phyloP scores from a whole-genome alignment of 2,797 vertebrate species.

The Eidolon dupreanum region DNA sequence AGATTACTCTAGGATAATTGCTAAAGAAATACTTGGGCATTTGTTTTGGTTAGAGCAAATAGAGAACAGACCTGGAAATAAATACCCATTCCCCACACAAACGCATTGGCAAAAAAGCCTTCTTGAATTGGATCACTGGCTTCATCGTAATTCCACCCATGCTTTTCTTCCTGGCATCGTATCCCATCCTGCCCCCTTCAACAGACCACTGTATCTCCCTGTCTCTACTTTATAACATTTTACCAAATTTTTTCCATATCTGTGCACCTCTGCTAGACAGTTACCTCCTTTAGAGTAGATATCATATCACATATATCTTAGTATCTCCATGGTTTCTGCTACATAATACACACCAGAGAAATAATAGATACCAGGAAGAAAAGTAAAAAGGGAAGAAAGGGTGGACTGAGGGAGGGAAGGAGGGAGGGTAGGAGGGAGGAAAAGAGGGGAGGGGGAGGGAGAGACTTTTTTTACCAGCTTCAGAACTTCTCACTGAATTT shows the following conservation, averaged over 20 bases:
- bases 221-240: neutral
- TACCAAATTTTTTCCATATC: neutral
- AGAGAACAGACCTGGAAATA: neutral
- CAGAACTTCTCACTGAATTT: neutral
- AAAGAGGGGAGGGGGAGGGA: neutral
- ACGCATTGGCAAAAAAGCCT: neutral
- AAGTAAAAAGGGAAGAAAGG: neutral
- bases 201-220: too few relatives aligned
- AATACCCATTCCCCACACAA: neutral
- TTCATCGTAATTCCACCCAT: neutral
- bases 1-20: neutral
- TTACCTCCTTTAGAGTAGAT: neutral
- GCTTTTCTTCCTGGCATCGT: neutral
- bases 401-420: neutral
- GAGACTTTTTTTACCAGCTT: neutral
- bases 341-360: neutral
- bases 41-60: neutral
- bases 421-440: rapidly evolving
- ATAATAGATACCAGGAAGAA: neutral
- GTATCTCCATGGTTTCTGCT: neutral
- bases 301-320: neutral
- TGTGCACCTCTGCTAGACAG: neutral
- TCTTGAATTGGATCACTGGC: neutral
- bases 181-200: neutral
- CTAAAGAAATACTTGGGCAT: neutral